A percentile compares a stretch with the other conserved stretches of the same genome.
These are phyloP conservation scores for Periophthalmus modestus DNA, from an alignment of 2,113 vertebrate genomes.

Conservation along the genomic window DNA sequence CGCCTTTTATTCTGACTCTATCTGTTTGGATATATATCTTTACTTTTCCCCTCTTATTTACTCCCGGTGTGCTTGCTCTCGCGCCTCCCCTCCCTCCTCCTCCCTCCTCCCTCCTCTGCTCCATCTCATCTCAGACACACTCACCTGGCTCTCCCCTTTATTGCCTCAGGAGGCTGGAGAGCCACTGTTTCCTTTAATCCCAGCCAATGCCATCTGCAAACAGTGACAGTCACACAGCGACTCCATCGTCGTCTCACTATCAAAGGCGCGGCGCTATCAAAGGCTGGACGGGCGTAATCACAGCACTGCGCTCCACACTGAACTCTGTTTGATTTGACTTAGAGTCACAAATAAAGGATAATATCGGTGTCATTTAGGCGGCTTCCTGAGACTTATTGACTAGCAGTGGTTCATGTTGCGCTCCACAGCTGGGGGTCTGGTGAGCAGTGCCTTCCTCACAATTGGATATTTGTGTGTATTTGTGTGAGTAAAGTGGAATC, in stretches of 20 bases:
- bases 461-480: constrained; percentile 46
- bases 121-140: constrained; percentile 71
- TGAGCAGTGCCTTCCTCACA: constrained; percentile 57
- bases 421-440: constrained; percentile 65
- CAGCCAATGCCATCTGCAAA: constrained; percentile 75
- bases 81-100: constrained; percentile 44
- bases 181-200: constrained; percentile 72
- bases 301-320: constrained; percentile 63
- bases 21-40: constrained; percentile 63
- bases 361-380: constrained; percentile 71
- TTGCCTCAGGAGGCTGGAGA: constrained; percentile 75
- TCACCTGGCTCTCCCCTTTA: constrained; percentile 69
- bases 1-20: constrained; percentile 62
- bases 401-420: constrained; percentile 52
- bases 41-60: constrained; percentile 68
- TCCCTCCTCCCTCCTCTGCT: constrained; percentile 48
- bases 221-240: constrained; percentile 63
- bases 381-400: constrained; percentile 71
- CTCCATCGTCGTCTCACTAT: constrained; percentile 65
- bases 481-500: constrained; percentile 47
- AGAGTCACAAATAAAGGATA: constrained; percentile 73
- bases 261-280: constrained; percentile 68
- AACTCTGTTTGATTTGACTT: constrained; percentile 75
- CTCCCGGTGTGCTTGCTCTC: constrained; percentile 49
- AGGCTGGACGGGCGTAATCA: constrained; percentile 67